Base-by-base conservation (phyloP, 2,888 invertebrate genomes). In the Drosophila birchii region DNA sequence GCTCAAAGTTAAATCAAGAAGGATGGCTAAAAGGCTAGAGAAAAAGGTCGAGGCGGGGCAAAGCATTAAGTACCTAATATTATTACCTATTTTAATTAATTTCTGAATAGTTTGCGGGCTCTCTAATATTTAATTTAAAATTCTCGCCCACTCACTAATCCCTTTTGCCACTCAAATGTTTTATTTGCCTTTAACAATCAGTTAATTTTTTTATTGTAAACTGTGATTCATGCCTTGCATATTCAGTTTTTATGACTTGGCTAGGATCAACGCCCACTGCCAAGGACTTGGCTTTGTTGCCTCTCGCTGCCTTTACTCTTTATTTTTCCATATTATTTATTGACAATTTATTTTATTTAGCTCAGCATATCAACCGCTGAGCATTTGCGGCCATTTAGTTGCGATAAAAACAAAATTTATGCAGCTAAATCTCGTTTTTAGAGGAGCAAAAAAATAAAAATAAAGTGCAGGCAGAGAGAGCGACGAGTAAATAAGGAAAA, bases 311-410 rank as follows among this genome's bases (percentile, higher is more conserved):
- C 44, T 8, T 16, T 23, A 62, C 49, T 36, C 61, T 53, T 41
- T 26, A 59, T 44, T 60, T 57, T 56, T 38, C 34, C 14, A 45
- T 75, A 70, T 84, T 80, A 85, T 82, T 80, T 85, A 85, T 82
- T 75, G 85, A 75, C 78, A 74, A 87, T 87, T 81, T 87, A 85
- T 87, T 86, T 86, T 81, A 82, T 86, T 81, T 81, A 75, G 75
- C 75, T 54, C 66, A 63, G 64, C 74, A 72, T 76, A 78, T 80
- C 78, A 80, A 69, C 63, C 72, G 74, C 68, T 70, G 54, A 79
- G 64, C 81, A 79, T 83, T 83, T 83, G 86, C 71, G 85, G 82
- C 69, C 81, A 87, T 86, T 86, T 87, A 86, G 87, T 75, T 79
- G 78, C 85, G 86, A 86, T 86, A 87, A 86, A 85, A 78, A 58